A percentile compares a stretch with the other conserved stretches of the same genome.
phyloP scores from a whole-genome alignment of 2,797 vertebrate species.

The Atherinosoma microstoma region DNA sequence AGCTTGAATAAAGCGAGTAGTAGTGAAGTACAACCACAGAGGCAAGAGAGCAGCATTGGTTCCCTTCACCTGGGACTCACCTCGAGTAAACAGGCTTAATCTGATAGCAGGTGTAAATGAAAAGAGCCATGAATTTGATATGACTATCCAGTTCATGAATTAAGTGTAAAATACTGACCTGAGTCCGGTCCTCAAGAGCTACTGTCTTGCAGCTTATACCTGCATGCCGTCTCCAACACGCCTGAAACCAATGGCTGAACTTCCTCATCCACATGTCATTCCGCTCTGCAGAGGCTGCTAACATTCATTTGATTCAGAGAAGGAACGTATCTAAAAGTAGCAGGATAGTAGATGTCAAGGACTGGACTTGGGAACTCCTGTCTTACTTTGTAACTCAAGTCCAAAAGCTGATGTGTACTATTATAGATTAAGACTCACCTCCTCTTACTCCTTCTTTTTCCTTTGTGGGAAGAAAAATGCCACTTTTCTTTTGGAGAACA shows the following conservation, averaged over 20 bases:
- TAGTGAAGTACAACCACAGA: neutral
- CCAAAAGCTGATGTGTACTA: neutral
- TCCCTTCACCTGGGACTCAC: conserved; percentile 7
- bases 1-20: conserved; percentile 1
- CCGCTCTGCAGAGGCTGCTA: no score
- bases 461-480: neutral
- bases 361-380: no score
- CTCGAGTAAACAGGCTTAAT: neutral
- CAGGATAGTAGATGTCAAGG: no score
- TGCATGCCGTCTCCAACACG: no score
- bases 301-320: no score
- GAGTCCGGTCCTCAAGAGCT: no score
- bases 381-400: neutral
- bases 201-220: no score
- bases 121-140: neutral
- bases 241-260: no score
- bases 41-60: neutral
- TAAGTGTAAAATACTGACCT: neutral
- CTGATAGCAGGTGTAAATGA: conserved; percentile 1
- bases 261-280: no score
- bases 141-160: neutral
- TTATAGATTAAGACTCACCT: neutral
- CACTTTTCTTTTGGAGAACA: neutral
- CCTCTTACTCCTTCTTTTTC: neutral
- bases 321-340: no score